Evolutionary conservation across 2,888 invertebrate genomes (phyloP), one percentile per base, ranked within the genome.

Genomic region (Malachius bipustulatus): DNA sequence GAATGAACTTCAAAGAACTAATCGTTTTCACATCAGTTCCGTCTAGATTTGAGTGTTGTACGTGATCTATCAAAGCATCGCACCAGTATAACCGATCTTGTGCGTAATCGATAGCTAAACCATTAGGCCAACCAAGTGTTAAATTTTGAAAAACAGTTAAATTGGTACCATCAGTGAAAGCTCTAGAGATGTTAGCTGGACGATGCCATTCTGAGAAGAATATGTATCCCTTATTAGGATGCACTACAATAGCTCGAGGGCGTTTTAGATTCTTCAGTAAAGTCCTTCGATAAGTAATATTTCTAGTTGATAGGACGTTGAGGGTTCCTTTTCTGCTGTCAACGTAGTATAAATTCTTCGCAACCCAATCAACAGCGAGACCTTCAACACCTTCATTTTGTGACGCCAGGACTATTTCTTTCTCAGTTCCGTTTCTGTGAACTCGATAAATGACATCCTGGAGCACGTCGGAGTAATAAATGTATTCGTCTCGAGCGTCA

Each of bases 371-470:
- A 1, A 93, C 84, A 0, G 93, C 90, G 37, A 96, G 65, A 0
- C 94, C 93, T 65, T 96, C 94, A 1, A 94, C 93, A 0, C 94
- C 94, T 64, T 94, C 94, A 56, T 96, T 94, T 57, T 94, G 93
- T 1, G 91, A 91, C 1, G 94, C 91, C 24, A 94, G 60, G 0
- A 96, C 90, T 36, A 89, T 90, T 63, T 90, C 89, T 14, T 80
- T 73, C 0, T 81, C 75, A 0, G 82, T 79, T 30, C 83, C 83
- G 49, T 82, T 83, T 41, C 81, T 70, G 49, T 81, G 81, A 0
- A 84, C 80, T 13, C 82, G 66, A 59, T 90, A 89, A 44, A 93
- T 93, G 0, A 93, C 93, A 59, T 94, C 90, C 63, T 93, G 87
- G 12, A 94, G 70, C 1, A 97, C 94, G 57, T 98, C 98, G 0